Evolutionary conservation across 2,888 invertebrate species (phyloP), one percentile per base, ranked within the genome.

Genomic region (Agriopis leucophaearia): DNA sequence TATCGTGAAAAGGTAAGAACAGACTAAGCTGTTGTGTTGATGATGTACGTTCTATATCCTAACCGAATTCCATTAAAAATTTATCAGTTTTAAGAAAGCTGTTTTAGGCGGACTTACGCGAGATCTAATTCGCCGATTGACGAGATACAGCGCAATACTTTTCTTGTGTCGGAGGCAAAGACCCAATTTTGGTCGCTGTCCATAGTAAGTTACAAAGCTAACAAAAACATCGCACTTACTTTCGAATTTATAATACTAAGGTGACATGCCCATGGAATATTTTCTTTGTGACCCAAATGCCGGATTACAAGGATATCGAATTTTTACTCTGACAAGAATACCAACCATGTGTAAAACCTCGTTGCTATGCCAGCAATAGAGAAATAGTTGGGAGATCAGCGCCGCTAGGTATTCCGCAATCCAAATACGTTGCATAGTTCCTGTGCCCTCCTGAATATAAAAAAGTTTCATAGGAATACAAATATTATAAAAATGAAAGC

Each of bases 291-390:
- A n/a, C 51, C 35, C 9, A 15, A 15, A n/a, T 47, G 15, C 45
- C 16, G 44, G 8, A 45, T 18, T 13, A 44, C 27, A 15, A 0
- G 15, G 45, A 45, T 57, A 57, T 47, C n/a, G 45, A 57, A 35
- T 57, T 48, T 72, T 48, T 36, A 64, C 12, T 6, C 16, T 38
- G 27, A 48, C 58, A 50, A 6, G 7, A 51, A 57, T 62, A 81
- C 80, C 40, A 71, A 94, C 94, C 88, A 86, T 88, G 47, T 80
- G 71, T 1, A 88, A 78, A 2, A 94, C 89, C 73, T 89, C 86
- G 74, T 91, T 94, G 72, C 91, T 87, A 72, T 94, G 94, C 94
- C 94, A 94, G 72, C 94, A 94, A 74, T 92, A 94, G 8, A 94
- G 69, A 63, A 94, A 92, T 40, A 94, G 79, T 77, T 94, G 94